phyloP scores from a whole-genome alignment of 2,113 vertebrate genomes.

The Willisornis vidua region DNA sequence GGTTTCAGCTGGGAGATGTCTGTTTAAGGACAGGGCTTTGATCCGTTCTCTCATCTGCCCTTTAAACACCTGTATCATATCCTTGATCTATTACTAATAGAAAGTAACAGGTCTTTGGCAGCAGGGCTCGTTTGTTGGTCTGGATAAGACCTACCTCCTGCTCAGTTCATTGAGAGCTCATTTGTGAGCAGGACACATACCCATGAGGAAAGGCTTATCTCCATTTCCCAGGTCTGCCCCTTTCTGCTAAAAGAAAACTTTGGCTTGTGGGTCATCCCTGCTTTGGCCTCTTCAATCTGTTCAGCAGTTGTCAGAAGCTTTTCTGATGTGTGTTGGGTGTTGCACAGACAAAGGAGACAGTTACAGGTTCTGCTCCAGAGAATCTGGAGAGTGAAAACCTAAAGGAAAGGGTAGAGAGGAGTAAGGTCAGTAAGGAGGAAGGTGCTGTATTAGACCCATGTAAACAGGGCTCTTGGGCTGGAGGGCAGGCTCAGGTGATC shows the following conservation, averaged over 20 bases:
- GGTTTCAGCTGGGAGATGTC: not conserved
- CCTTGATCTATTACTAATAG: not conserved
- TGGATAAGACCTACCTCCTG: not conserved
- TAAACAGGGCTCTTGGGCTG: not conserved
- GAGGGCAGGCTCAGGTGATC: not conserved
- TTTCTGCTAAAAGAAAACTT: not conserved
- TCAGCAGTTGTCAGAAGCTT: not conserved
- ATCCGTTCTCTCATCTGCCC: not conserved
- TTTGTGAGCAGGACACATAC: accelerated
- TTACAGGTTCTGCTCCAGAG: not conserved
- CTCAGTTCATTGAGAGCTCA: not conserved
- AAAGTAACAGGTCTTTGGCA: not conserved
- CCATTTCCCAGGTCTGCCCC: not conserved
- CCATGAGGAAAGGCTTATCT: not conserved
- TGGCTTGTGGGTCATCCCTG: not conserved
- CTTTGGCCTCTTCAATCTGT: not conserved
- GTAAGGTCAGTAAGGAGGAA: not conserved
- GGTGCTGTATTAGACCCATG: not conserved
- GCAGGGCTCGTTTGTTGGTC: not conserved
- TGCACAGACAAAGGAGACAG: not conserved
- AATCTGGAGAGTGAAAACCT: not conserved
- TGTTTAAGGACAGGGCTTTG: slow-evolving; percentile 5
- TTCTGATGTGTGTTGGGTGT: not conserved
- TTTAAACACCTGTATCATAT: not conserved
- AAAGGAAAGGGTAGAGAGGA: not conserved